phyloP scores from a whole-genome alignment of 2,888 invertebrate genomes.

The Aphidoletes aphidimyza region DNA sequence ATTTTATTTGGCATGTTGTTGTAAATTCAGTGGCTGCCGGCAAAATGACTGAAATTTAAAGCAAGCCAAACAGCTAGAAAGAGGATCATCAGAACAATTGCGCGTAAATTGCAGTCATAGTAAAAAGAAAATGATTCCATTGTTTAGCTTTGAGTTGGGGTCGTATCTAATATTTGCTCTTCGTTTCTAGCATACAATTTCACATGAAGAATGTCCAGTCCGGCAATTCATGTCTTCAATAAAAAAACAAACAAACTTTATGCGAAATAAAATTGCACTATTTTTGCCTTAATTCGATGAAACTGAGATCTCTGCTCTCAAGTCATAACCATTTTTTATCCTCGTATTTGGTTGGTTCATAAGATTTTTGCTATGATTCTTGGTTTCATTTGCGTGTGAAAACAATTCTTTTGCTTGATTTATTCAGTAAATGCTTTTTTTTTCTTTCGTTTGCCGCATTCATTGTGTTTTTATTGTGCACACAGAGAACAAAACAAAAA shows the following conservation, averaged over 20 bases:
- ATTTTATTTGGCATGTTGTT: too few relatives aligned
- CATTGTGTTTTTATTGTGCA: conserved; percentile 7
- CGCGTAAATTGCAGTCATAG: conserved; percentile 7
- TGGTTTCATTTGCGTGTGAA: too few relatives aligned
- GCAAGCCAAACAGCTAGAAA: not conserved
- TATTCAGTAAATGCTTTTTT: not conserved
- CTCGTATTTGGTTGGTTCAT: not conserved
- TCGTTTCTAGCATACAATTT: too few relatives aligned
- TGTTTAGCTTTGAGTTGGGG: not conserved
- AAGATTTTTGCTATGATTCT: not conserved
- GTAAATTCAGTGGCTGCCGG: not conserved
- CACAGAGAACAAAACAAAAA: not conserved
- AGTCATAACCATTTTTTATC: conserved; percentile 7
- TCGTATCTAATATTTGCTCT: not conserved
- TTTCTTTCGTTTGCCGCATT: not conserved
- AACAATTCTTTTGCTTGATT: conserved; percentile 10
- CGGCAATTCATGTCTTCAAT: not conserved
- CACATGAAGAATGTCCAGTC: not conserved
- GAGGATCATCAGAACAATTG: not conserved
- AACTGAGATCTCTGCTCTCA: not conserved
- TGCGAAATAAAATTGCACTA: not conserved
- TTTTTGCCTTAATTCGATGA: not conserved
- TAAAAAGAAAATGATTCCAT: not conserved
- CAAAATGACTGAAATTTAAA: not conserved
- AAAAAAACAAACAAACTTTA: not conserved